A percentile compares a stretch with the other conserved stretches of the same genome.
phyloP scores from a whole-genome alignment of 1,140 invertebrate genomes.

The Lepidurus couesii region DNA sequence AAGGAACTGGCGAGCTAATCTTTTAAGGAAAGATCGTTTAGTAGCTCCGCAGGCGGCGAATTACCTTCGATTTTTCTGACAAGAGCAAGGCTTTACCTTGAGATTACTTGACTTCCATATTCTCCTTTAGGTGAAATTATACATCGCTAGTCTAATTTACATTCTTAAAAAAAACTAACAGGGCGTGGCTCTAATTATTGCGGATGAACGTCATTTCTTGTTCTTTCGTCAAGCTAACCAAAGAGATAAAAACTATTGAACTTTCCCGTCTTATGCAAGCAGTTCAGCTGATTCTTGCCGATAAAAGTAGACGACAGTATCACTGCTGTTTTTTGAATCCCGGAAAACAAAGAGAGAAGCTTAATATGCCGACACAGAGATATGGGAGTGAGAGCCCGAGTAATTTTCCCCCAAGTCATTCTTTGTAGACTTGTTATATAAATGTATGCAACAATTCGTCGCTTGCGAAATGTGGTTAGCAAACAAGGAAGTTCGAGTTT shows the following conservation, averaged over 20 bases:
- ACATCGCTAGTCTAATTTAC: not conserved
- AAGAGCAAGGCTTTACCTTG: not conserved
- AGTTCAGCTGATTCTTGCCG: too few species aligned
- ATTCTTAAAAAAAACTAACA: not conserved
- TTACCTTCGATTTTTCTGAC: not conserved
- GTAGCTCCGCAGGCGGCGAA: constrained; percentile 15
- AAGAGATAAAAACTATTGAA: not conserved
- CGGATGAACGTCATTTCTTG: not conserved
- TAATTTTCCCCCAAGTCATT: too few species aligned
- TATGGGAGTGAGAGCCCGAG: too few species aligned
- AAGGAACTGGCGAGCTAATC: not conserved
- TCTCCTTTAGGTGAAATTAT: not conserved
- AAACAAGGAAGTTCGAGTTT: too few species aligned
- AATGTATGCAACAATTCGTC: too few species aligned
- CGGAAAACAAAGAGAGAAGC: too few species aligned
- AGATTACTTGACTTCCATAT: not conserved
- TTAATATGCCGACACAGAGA: too few species aligned
- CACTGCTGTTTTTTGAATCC: too few species aligned
- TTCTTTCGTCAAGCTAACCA: not conserved
- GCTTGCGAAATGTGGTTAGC: too few species aligned
- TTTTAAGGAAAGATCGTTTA: not conserved
- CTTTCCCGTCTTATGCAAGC: too few species aligned
- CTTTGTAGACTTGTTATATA: too few species aligned
- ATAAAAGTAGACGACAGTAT: too few species aligned
- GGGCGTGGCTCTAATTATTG: not conserved